Conservation (phyloP, 2,797 vertebrate species). For the Heliangelus exortis region DNA sequence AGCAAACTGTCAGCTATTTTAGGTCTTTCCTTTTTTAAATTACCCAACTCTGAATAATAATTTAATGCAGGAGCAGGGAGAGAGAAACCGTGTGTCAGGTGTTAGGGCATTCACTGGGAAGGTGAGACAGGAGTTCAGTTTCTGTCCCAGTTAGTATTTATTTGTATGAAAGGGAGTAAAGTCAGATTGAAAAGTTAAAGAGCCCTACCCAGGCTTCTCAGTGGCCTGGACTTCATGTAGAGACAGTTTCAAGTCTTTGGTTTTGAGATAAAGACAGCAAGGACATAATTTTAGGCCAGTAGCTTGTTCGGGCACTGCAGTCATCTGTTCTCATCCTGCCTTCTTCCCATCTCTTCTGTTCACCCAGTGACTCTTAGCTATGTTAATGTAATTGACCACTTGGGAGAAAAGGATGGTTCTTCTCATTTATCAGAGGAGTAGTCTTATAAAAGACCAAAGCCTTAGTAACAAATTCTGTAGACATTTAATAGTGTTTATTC, state of each 20-base stretch:
- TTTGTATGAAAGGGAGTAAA: not conserved
- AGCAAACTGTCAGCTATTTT: conserved; percentile 20
- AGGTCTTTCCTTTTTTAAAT: not conserved
- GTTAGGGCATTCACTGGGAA: not conserved
- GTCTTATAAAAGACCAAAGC: not conserved
- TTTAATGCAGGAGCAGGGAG: not conserved
- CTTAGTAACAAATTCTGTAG: not conserved
- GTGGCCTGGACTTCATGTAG: not conserved
- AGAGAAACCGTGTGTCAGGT: not conserved
- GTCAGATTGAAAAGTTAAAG: not conserved
- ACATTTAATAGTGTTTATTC: not conserved
- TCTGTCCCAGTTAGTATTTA: not conserved
- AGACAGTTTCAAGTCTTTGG: not conserved
- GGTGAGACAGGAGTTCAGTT: not conserved
- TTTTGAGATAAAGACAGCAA: not conserved
- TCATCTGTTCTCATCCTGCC: not conserved
- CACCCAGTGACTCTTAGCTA: not conserved
- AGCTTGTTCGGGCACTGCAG: not conserved
- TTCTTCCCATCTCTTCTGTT: not conserved
- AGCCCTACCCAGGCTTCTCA: not conserved
- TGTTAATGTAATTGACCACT: not conserved
- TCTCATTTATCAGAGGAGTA: not conserved
- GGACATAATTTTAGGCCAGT: not conserved
- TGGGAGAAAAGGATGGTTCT: not conserved
- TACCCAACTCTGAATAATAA: not conserved